phyloP scores from a whole-genome alignment of 1,140 invertebrate species.

The Parasteatoda tepidariorum region DNA sequence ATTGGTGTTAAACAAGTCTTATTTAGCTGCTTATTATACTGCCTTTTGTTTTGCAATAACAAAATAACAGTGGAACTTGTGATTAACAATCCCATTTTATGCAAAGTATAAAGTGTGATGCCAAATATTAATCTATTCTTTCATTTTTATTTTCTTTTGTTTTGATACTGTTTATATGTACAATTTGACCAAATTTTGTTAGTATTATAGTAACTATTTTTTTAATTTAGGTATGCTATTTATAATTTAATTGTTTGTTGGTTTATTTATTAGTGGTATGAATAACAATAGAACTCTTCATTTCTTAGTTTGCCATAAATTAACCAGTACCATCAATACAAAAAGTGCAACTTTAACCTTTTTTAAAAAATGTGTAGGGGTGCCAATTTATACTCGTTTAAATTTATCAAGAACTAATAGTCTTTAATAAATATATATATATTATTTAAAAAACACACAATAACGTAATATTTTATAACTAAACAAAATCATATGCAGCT shows the following conservation, averaged over 20 bases:
- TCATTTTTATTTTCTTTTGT: background rate
- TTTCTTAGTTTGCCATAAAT: too few relatives aligned
- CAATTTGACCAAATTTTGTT: background rate
- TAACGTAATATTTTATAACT: too few relatives aligned
- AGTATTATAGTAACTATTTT: background rate
- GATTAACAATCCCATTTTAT: background rate
- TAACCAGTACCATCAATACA: too few relatives aligned
- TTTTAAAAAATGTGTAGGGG: too few relatives aligned
- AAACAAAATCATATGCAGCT: too few relatives aligned
- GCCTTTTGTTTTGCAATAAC: background rate
- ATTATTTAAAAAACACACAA: too few relatives aligned
- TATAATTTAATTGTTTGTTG: background rate
- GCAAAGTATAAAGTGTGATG: conserved; percentile 39
- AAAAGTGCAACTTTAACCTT: too few relatives aligned
- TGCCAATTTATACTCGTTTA: too few relatives aligned
- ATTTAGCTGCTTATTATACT: background rate
- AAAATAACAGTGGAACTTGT: background rate
- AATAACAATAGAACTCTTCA: too few relatives aligned
- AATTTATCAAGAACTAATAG: too few relatives aligned
- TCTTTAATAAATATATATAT: too few relatives aligned
- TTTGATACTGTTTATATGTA: background rate
- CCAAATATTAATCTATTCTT: conserved; percentile 47
- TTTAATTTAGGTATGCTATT: background rate
- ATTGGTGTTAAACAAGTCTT: conserved; percentile 9
- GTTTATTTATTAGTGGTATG: too few relatives aligned